These are phyloP conservation scores for Phyllostomus hastatus DNA, from an alignment of 2,113 vertebrate species.

Conservation along the genomic window DNA sequence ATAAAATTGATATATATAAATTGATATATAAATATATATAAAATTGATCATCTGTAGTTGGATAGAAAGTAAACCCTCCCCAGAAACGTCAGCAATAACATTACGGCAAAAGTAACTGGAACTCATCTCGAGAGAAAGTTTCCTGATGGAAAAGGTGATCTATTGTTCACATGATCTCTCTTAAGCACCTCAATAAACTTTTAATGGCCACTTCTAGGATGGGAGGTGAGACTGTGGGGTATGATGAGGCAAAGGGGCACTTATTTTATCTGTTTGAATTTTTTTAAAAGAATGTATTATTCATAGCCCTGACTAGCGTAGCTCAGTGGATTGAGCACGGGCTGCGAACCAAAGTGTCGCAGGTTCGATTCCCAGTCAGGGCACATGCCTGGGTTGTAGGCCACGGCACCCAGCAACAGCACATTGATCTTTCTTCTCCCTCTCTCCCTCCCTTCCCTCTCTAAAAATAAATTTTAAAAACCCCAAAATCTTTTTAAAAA, in stretches of 20 bases:
- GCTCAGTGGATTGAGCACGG: too few species aligned
- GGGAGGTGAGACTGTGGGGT: neutral
- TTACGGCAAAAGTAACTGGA: neutral
- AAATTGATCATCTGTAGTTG: neutral
- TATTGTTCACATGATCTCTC: neutral
- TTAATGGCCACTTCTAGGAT: neutral
- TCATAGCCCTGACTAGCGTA: too few species aligned
- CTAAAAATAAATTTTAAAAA: neutral
- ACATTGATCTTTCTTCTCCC: too few species aligned
- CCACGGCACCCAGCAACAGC: too few species aligned
- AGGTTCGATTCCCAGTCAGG: too few species aligned
- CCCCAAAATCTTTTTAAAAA: too few species aligned
- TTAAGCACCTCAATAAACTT: neutral
- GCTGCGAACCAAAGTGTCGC: too few species aligned
- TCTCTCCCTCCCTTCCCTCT: too few species aligned
- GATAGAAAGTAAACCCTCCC: neutral
- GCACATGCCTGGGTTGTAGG: too few species aligned
- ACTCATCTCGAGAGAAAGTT: neutral
- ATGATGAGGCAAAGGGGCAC: neutral
- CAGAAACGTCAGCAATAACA: neutral
- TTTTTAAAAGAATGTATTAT: neutral
- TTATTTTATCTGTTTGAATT: neutral
- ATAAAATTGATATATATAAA: too few species aligned
- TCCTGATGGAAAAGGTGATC: neutral
- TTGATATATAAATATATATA: too few species aligned